Evolutionary conservation across 2,888 invertebrate genomes (phyloP).

Genomic region (Diachrysia chrysitis): DNA sequence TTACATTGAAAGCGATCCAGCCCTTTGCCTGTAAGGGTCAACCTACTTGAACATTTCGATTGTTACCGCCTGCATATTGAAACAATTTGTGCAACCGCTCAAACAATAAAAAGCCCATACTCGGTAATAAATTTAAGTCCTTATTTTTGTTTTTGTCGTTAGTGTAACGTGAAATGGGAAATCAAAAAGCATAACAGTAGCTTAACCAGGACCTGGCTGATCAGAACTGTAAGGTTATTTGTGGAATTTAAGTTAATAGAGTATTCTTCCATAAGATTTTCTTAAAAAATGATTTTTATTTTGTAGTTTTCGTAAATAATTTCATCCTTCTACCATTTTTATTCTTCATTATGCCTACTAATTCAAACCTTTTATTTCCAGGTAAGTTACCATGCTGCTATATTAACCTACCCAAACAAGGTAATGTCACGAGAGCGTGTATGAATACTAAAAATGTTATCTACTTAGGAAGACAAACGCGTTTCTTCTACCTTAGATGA

Average conservation of each 20-base stretch:
- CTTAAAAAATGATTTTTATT: too few relatives aligned
- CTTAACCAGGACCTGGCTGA: background rate
- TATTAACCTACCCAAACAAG: background rate
- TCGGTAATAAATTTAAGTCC: conserved; percentile 25
- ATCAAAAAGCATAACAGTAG: background rate
- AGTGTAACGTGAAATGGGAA: conserved; percentile 13
- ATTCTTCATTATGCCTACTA: conserved; percentile 37
- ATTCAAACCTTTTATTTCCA: conserved; percentile 71
- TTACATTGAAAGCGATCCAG: conserved; percentile 66
- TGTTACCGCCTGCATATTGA: conserved; percentile 75
- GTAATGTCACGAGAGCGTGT: background rate
- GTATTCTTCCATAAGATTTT: background rate
- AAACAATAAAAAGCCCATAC: conserved; percentile 71
- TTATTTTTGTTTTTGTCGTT: conserved; percentile 43
- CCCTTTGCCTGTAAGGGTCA: conserved; percentile 72
- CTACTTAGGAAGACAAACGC: conserved; percentile 10
- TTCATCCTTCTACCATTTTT: conserved; percentile 19
- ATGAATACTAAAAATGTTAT: conserved; percentile 8
- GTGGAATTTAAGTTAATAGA: too few relatives aligned
- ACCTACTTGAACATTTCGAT: conserved; percentile 78
- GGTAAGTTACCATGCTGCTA: conserved; percentile 75
- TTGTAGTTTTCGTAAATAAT: background rate
- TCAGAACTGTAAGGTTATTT: background rate
- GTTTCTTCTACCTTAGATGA: conserved; percentile 39
- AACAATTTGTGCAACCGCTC: conserved; percentile 72